phyloP scores from a whole-genome alignment of 2,797 vertebrate species.

The Cynodonichthys magdalenae region DNA sequence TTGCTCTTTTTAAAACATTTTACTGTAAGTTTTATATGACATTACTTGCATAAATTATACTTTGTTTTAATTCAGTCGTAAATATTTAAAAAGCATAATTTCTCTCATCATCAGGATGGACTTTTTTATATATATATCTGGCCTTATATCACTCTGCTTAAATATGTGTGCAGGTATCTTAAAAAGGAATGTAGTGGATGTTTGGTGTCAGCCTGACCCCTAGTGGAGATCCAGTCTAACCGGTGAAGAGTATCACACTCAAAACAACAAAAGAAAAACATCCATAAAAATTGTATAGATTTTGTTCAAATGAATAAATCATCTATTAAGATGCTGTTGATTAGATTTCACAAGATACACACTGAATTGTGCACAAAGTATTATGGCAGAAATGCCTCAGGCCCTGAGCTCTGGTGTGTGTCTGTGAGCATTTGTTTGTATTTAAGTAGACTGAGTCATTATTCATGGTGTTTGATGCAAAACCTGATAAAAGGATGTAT shows the following conservation, averaged over 20 bases:
- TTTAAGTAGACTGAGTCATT: conserved; percentile 59
- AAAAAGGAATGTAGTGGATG: conserved; percentile 29
- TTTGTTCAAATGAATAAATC: conserved; percentile 68
- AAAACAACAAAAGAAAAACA: conserved; percentile 49
- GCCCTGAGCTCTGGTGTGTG: conserved; percentile 46
- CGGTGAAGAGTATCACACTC: conserved; percentile 9
- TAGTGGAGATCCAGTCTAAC: conserved; percentile 63
- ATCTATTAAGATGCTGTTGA: conserved; percentile 61
- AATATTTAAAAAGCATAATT: not conserved
- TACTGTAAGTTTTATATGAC: not conserved
- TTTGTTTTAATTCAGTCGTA: not conserved
- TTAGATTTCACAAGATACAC: conserved; percentile 62
- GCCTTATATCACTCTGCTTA: not conserved
- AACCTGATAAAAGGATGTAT: conserved; percentile 54
- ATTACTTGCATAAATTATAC: not conserved
- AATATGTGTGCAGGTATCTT: conserved; percentile 7
- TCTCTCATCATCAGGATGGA: conserved; percentile 1
- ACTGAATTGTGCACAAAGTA: conserved; percentile 58
- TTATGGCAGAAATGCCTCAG: conserved; percentile 51
- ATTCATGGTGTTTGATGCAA: conserved; percentile 60
- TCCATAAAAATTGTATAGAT: conserved; percentile 61
- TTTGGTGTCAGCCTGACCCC: conserved; percentile 79
- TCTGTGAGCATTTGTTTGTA: conserved; percentile 62
- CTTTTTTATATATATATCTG: conserved; percentile 2
- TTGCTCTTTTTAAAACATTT: not conserved